Base-by-base conservation (phyloP, 2,113 vertebrate species). In the Isichthys henryi region DNA sequence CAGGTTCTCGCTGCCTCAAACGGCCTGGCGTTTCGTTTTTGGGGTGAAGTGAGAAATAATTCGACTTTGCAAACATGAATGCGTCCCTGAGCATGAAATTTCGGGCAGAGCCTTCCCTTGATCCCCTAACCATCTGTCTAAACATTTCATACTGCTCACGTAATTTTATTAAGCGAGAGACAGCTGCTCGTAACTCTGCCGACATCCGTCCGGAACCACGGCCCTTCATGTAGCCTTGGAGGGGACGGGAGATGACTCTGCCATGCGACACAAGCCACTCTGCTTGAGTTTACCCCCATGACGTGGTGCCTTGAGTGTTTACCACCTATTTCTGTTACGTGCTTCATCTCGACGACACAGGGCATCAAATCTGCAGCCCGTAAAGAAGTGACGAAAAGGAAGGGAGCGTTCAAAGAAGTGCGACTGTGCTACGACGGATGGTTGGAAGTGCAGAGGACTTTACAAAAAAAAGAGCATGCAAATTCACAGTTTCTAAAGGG, bases 71-170 rank as follows among this genome's bases (percentile, higher is more conserved):
- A 35, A 49, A 70, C 66, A 88, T 27, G 66, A 66, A 45, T 31
- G 88, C 48, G 10, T 62, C 56, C 43, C 53, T 53, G 17, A 46
- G 49, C 74, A 45, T 80, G n/a, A 39, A 17, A 88, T 50, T 39
- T 88, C 15, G 27, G 45, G 83, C 46, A 80, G 66, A 49, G 45
- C 46, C 9, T 74, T 88, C 66, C 62, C 27, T 48, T 31, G 62
- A 88, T 77, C 88, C 66, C 46, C 17, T 80, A 50, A 88, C 88
- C 46, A 31, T 80, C 74, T 80, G 74, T 88, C 46, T 74, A 70
- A 49, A 88, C 74, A 77, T 88, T 48, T 88, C 17, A 11, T 35
- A 74, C 17, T 52, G 27, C 66, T 52, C 17, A 7, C n/a, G 31
- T 88, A 19, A 43, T 80, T 80, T 80, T 80, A 80, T 80, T 80